These are phyloP conservation scores for Tetragnatha versicolor DNA, from an alignment of 1,140 invertebrate genomes.

Conservation along the genomic window DNA sequence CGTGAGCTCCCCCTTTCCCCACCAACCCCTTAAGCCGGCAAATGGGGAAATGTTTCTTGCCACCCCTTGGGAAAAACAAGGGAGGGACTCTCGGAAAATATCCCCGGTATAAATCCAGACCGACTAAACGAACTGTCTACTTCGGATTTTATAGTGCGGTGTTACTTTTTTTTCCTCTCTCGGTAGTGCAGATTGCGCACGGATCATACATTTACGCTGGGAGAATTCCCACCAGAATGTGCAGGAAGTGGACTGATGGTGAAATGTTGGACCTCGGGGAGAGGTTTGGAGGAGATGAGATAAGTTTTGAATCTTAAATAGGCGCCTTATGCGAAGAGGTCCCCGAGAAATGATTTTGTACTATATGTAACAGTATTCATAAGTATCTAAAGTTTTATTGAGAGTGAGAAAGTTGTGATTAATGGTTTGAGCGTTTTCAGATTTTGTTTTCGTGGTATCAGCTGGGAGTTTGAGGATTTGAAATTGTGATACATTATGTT, in stretches of 20 bases:
- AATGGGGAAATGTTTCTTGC: constrained; percentile 47
- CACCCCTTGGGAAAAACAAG: constrained; percentile 35
- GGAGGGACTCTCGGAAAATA: neutral
- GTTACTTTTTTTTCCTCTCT: constrained; percentile 25
- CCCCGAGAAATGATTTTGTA: neutral
- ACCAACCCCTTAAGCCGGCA: constrained; percentile 41
- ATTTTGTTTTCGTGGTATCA: too few relatives aligned
- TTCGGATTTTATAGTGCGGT: constrained; percentile 49
- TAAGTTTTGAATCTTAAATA: constrained; percentile 45
- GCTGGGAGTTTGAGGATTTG: too few relatives aligned
- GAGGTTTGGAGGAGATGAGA: constrained; percentile 15
- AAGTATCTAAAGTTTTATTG: neutral
- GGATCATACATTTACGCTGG: constrained; percentile 45
- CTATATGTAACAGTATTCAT: constrained; percentile 9
- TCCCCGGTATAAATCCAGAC: neutral
- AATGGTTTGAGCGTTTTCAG: too few relatives aligned
- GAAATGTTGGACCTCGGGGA: constrained; percentile 33
- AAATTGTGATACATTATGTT: too few relatives aligned
- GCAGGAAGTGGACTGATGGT: constrained; percentile 36
- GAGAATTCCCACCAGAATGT: constrained; percentile 2
- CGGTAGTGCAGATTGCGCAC: constrained; percentile 15
- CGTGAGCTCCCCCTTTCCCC: constrained; percentile 43
- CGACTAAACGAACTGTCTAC: constrained; percentile 49
- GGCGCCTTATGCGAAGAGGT: neutral
- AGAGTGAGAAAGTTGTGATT: too few relatives aligned